A percentile compares a stretch with the other conserved stretches of the same genome.
phyloP scores from a whole-genome alignment of 2,113 vertebrate genomes.

The Pseudolaguvia tuberculata region DNA sequence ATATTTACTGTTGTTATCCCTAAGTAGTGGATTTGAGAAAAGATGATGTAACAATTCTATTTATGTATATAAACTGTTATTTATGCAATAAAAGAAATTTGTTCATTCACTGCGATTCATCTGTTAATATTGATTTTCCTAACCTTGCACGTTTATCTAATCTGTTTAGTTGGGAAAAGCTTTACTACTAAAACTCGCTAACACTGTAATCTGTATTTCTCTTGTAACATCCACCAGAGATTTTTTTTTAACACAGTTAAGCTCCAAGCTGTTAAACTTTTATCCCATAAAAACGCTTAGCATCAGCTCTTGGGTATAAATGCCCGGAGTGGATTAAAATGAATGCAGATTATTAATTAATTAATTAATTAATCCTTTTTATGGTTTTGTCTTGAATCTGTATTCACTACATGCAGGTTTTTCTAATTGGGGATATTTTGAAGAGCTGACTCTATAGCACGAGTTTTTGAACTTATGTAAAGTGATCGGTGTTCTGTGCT shows the following conservation, averaged over 20 bases:
- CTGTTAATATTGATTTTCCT: too few species aligned
- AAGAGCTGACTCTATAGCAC: not conserved
- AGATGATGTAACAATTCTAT: too few species aligned
- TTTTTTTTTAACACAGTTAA: slow-evolving; percentile 23
- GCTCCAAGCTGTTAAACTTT: not conserved
- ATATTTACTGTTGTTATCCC: too few species aligned
- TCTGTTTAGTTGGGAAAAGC: slow-evolving; percentile 12
- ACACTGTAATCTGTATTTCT: not conserved
- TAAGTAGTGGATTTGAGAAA: too few species aligned
- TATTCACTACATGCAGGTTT: not conserved
- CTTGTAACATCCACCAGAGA: not conserved
- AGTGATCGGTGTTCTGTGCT: not conserved
- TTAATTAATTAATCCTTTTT: slow-evolving; percentile 5
- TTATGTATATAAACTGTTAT: too few species aligned
- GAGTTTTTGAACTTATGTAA: not conserved
- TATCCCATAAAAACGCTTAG: not conserved
- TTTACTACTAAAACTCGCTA: not conserved
- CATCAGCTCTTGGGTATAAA: slow-evolving; percentile 4
- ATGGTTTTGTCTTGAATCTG: not conserved
- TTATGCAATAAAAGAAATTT: too few species aligned
- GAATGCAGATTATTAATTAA: slow-evolving; percentile 1
- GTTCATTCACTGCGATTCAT: too few species aligned
- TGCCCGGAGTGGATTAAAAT: not conserved
- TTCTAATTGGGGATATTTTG: not conserved
- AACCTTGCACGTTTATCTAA: not conserved